phyloP scores from a whole-genome alignment of 2,888 invertebrate species.

The Balanococcus diminutus region DNA sequence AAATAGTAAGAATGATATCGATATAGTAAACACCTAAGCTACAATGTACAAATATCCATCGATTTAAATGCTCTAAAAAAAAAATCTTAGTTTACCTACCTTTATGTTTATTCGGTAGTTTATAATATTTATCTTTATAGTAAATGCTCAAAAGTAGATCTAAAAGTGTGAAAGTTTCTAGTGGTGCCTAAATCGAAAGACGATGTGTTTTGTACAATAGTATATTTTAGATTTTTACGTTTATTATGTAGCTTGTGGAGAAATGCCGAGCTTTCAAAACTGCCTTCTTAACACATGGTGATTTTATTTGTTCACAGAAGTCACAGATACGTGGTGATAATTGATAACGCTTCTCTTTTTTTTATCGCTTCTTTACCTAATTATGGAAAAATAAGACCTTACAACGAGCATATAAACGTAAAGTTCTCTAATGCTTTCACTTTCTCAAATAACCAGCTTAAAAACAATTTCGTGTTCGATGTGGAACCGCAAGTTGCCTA shows the following conservation, averaged over 20 bases:
- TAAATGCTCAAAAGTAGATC: slow-evolving; percentile 34
- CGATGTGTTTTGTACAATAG: slow-evolving; percentile 8
- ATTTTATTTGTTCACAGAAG: slow-evolving; percentile 29
- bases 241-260: slow-evolving; percentile 4
- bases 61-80: slow-evolving; percentile 15
- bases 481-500: slow-evolving; percentile 45
- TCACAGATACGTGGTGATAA: background rate
- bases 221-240: slow-evolving; percentile 21
- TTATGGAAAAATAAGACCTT: background rate
- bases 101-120: slow-evolving; percentile 31
- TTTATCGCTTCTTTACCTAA: background rate
- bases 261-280: background rate
- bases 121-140: slow-evolving; percentile 24
- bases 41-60: slow-evolving; percentile 40
- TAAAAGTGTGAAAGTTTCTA: slow-evolving; percentile 1
- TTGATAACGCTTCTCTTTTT: slow-evolving; percentile 7
- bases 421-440: background rate
- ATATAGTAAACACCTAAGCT: slow-evolving; percentile 12
- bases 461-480: background rate
- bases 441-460: background rate
- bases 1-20: slow-evolving; percentile 31
- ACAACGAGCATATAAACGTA: background rate
- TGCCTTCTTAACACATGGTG: slow-evolving; percentile 18
- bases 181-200: background rate
- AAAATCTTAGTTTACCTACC: slow-evolving; percentile 11